Percentiles rank a stretch among this genome's conserved stretches.
phyloP scores from a whole-genome alignment of 2,797 vertebrate genomes.

The Muscicapa comitata region DNA sequence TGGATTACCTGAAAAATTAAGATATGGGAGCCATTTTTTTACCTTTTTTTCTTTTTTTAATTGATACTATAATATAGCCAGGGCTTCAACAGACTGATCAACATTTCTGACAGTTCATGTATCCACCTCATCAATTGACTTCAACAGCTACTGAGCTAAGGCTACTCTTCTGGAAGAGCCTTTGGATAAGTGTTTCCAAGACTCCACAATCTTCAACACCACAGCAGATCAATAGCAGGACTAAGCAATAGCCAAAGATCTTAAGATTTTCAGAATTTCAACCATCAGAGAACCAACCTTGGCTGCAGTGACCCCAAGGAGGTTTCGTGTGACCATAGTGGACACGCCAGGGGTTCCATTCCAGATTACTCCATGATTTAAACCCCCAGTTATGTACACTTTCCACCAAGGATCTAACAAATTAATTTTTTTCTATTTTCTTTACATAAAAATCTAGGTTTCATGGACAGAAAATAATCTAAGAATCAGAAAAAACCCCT shows the following conservation, averaged over 20 bases:
- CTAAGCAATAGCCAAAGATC: not conserved
- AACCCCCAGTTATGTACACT: fast-evolving
- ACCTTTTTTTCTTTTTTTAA: too few relatives aligned
- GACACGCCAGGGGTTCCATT: fast-evolving
- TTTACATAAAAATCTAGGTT: not conserved
- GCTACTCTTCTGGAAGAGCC: not conserved
- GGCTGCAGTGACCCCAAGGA: not conserved
- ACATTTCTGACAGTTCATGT: not conserved
- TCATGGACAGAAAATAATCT: not conserved
- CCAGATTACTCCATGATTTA: not conserved
- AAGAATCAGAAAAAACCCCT: fast-evolving
- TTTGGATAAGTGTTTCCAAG: not conserved
- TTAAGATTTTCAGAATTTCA: not conserved
- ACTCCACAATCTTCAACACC: not conserved
- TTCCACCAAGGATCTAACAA: not conserved
- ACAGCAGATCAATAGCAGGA: not conserved
- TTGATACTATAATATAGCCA: not conserved
- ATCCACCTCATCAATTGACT: not conserved
- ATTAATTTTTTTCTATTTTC: not conserved
- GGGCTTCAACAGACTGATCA: not conserved
- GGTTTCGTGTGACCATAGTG: not conserved
- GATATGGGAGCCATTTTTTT: not conserved
- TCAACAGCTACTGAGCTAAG: not conserved
- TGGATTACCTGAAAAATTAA: not conserved
- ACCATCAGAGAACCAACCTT: not conserved